Percentiles rank a stretch among this genome's conserved stretches.
These are phyloP conservation scores for Peribatodes rhomboidaria DNA, from an alignment of 2,888 invertebrate species.

Conservation along the genomic window DNA sequence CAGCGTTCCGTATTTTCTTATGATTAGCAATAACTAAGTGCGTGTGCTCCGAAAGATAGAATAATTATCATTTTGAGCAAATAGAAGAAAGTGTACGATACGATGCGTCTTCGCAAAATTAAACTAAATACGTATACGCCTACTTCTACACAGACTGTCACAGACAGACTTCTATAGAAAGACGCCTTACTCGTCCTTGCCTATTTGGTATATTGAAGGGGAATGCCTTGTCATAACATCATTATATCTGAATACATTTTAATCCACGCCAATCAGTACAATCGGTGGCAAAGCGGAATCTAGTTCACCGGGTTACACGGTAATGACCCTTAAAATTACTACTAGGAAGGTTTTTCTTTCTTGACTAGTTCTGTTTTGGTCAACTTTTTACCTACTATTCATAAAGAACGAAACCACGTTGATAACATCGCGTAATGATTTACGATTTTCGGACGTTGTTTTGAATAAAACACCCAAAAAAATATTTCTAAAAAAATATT, in stretches of 20 bases:
- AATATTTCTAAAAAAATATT: neutral
- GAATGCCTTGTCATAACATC: constrained; percentile 29
- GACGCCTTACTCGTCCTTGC: neutral
- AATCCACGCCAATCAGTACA: constrained; percentile 15
- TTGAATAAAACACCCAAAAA: neutral
- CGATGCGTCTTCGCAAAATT: no score
- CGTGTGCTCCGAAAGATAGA: no score
- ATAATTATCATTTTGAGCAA: no score
- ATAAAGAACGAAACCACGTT: neutral
- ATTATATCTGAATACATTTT: constrained; percentile 23
- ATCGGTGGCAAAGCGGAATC: constrained; percentile 20
- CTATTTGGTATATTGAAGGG: constrained; percentile 16
- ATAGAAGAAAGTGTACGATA: no score
- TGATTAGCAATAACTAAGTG: no score
- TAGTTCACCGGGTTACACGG: constrained; percentile 23
- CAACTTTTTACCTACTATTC: constrained; percentile 1
- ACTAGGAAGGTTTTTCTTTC: constrained; percentile 7
- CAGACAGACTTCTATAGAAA: no score
- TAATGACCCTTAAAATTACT: constrained; percentile 18
- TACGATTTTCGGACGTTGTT: constrained; percentile 4
- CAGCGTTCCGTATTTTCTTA: no score
- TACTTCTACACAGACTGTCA: neutral
- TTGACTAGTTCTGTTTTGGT: constrained; percentile 8
- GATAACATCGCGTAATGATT: constrained; percentile 12
- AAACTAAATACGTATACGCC: neutral